These are phyloP conservation scores for Sporophila hypoxantha DNA, from an alignment of 2,113 vertebrate species.

Conservation along the genomic window DNA sequence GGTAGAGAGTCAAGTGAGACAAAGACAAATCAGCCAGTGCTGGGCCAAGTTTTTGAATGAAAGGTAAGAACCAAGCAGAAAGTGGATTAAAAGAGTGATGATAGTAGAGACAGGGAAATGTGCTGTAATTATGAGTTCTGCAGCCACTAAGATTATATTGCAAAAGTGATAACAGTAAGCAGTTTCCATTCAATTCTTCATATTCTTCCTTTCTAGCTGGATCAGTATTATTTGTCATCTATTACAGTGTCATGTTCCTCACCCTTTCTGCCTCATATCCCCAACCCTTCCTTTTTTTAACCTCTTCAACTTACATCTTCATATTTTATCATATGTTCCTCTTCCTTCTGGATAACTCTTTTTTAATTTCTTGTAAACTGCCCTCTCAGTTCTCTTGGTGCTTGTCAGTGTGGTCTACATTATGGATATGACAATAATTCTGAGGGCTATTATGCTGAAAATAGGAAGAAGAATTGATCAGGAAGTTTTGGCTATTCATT, in stretches of 20 bases:
- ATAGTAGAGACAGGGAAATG: neutral
- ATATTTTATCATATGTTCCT: neutral
- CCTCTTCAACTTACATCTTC: neutral
- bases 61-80: neutral
- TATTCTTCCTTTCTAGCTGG: neutral
- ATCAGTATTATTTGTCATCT: neutral
- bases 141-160: slow-evolving; percentile 3
- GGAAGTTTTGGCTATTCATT: neutral
- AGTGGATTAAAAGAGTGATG: neutral
- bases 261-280: neutral
- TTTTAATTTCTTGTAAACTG: neutral
- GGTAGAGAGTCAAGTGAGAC: neutral
- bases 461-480: neutral
- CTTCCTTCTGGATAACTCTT: neutral
- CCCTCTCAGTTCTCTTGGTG: neutral
- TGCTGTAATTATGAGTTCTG: neutral
- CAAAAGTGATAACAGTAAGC: neutral
- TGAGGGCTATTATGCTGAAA: neutral
- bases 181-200: neutral
- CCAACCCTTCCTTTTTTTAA: neutral
- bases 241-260: neutral
- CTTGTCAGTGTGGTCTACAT: neutral
- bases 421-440: neutral
- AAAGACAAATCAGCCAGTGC: neutral
- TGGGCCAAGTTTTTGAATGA: neutral